Conservation (phyloP, 2,888 invertebrate species). For the Candidula unifasciata region DNA sequence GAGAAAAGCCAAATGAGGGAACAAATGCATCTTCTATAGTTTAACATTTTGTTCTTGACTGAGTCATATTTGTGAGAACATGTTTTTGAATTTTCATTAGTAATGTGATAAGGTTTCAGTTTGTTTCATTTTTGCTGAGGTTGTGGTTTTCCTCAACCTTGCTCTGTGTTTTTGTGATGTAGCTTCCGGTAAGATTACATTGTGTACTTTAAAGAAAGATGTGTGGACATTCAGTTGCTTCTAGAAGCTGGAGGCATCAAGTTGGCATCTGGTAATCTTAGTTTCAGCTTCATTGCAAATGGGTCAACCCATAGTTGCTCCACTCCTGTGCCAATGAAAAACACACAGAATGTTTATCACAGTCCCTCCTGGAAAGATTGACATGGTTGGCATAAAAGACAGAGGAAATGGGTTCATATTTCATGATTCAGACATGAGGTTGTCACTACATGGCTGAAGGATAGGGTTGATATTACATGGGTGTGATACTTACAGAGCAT, state of each 20-base stretch:
- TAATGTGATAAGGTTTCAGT: slow-evolving; percentile 21
- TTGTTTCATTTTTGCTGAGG: background rate
- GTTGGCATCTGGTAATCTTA: no score
- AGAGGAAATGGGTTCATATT: no score
- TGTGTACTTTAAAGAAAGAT: background rate
- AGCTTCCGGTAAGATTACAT: background rate
- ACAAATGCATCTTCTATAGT: slow-evolving; percentile 51
- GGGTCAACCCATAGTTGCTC: no score
- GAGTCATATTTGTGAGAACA: background rate
- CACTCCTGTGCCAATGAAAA: no score
- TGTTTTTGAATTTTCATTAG: background rate
- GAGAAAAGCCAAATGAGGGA: slow-evolving; percentile 59
- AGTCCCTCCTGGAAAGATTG: no score
- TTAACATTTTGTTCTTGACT: slow-evolving; percentile 16
- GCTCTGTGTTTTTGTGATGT: slow-evolving; percentile 15
- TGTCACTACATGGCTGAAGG: no score
- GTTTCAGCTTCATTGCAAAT: no score
- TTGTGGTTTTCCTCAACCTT: background rate
- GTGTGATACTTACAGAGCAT: no score
- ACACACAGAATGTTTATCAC: no score
- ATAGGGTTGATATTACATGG: no score
- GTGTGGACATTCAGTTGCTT: background rate
- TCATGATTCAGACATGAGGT: no score
- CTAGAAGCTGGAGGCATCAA: background rate
- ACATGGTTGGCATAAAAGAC: no score